Evolutionary conservation across 2,888 invertebrate genomes (phyloP).

Genomic region (Craniophora ligustri): DNA sequence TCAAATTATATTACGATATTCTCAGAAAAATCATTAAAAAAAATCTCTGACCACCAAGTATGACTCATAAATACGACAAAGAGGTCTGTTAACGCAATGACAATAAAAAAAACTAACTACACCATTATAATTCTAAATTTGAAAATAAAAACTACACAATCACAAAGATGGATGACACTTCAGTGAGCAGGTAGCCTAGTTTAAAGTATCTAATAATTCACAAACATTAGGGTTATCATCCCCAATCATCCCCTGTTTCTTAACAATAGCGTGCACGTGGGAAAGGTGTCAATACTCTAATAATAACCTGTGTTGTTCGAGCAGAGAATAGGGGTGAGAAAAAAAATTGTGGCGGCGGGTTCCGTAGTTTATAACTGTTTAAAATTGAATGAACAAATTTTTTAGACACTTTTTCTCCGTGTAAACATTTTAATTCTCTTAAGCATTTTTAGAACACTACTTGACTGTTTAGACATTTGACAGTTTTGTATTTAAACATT

Average conservation of each 20-base stretch:
- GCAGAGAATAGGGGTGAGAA: constrained; percentile 8
- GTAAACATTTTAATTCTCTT: no score
- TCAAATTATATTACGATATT: no score
- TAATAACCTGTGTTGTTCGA: constrained; percentile 36
- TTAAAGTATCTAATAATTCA: constrained; percentile 37
- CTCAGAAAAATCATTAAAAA: no score
- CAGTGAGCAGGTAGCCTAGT: constrained; percentile 33
- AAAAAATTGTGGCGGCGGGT: constrained; percentile 6
- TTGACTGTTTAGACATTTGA: no score
- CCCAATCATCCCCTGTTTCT: constrained; percentile 18
- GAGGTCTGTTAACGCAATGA: not conserved
- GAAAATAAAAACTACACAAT: constrained; percentile 3
- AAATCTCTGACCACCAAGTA: no score
- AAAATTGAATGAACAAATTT: no score
- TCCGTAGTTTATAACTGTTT: constrained; percentile 9
- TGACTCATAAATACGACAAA: no score
- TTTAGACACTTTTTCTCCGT: no score
- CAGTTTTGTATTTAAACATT: no score
- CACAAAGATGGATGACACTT: constrained; percentile 6
- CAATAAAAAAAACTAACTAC: not conserved
- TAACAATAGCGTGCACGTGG: constrained; percentile 31
- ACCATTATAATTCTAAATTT: not conserved
- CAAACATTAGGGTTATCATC: constrained; percentile 38
- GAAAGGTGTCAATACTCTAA: constrained; percentile 50
- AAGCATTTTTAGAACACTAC: no score